A percentile compares a stretch with the other conserved stretches of the same genome.
phyloP scores from a whole-genome alignment of 2,113 vertebrate genomes.

The Oreotrochilus melanogaster region DNA sequence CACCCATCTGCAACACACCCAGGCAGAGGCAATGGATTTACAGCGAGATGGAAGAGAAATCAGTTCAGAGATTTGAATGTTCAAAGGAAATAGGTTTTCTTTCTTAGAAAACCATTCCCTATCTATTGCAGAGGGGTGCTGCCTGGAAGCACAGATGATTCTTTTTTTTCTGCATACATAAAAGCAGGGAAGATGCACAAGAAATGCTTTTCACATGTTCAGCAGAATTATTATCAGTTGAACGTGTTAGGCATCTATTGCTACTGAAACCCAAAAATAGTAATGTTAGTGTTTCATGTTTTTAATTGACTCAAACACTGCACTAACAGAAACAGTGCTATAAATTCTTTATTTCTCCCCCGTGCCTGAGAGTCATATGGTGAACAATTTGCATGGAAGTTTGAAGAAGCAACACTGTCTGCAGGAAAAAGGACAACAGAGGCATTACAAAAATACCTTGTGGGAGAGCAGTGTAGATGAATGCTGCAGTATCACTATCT shows the following conservation, averaged over 20 bases:
- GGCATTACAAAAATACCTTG: not conserved
- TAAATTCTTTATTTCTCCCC: not conserved
- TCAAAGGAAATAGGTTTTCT: slow-evolving; percentile 25
- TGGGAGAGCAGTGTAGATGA: not conserved
- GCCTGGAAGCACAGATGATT: not conserved
- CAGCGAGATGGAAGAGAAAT: not conserved
- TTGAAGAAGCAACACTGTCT: not conserved
- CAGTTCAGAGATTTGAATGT: not conserved
- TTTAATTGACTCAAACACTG: not conserved
- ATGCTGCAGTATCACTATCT: not conserved
- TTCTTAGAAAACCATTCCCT: not conserved
- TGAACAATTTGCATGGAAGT: not conserved
- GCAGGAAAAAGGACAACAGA: not conserved
- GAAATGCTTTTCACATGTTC: not conserved
- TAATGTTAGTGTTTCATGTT: not conserved
- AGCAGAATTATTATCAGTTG: not conserved
- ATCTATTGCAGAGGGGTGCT: not conserved
- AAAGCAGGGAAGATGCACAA: not conserved
- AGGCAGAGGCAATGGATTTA: slow-evolving; percentile 17
- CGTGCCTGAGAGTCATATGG: not conserved
- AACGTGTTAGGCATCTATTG: not conserved
- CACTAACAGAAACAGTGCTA: not conserved
- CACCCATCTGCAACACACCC: not conserved
- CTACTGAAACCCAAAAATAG: not conserved
- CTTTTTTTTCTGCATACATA: not conserved